Evolutionary conservation across 2,888 invertebrate genomes (phyloP).

Genomic region (Leptinotarsa tumamoca): DNA sequence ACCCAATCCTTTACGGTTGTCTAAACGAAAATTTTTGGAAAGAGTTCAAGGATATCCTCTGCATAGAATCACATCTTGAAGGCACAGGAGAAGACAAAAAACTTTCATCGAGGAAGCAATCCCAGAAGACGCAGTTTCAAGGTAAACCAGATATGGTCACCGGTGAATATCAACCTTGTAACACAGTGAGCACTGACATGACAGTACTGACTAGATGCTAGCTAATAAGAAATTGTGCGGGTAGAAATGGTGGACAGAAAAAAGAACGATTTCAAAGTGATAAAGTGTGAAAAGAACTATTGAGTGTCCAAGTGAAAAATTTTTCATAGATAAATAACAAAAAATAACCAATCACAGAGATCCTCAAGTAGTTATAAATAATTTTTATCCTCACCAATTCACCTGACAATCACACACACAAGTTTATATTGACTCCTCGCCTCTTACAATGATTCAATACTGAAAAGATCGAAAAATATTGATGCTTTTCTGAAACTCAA

Average conservation of each 20-base stretch:
- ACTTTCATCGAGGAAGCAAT: conserved; percentile 63
- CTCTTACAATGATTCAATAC: no score
- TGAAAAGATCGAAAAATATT: no score
- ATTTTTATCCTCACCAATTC: no score
- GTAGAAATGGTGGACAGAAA: conserved; percentile 35
- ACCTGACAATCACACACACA: no score
- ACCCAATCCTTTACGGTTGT: conserved; percentile 93
- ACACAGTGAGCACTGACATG: conserved; percentile 68
- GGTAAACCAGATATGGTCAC: conserved; percentile 51
- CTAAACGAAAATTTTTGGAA: conserved; percentile 93
- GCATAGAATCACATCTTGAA: conserved; percentile 66
- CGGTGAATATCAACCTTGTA: conserved; percentile 66
- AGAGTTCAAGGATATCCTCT: conserved; percentile 85
- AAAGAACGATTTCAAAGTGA: conserved; percentile 28
- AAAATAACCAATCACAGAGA: no score
- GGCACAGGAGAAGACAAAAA: conserved; percentile 65
- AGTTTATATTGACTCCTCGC: no score
- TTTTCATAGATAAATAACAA: no score
- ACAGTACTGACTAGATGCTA: conserved; percentile 66
- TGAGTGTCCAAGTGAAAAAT: not conserved
- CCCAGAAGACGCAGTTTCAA: conserved; percentile 54
- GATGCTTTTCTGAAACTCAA: no score
- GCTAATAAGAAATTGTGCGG: conserved; percentile 57
- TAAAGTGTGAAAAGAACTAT: conserved; percentile 16
- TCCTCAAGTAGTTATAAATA: no score